phyloP scores from a whole-genome alignment of 2,888 invertebrate species.

The Nymphalis polychloros region DNA sequence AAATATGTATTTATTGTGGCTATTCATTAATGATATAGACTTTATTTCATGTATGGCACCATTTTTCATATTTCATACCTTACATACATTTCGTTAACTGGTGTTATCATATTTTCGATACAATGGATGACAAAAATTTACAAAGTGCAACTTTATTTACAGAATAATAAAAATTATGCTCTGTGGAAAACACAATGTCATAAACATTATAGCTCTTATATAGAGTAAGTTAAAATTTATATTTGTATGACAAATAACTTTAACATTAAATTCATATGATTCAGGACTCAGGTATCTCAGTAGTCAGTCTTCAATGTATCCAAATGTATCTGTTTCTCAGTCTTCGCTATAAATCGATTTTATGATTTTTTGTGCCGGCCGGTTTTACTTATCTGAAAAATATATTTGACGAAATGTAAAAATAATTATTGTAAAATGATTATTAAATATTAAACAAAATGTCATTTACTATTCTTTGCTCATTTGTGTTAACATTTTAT shows the following conservation, averaged over 20 bases:
- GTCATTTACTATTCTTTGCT: constrained; percentile 85
- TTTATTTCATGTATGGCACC: too few species aligned
- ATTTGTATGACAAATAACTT: neutral
- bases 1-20: too few species aligned
- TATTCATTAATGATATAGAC: too few species aligned
- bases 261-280: too few species aligned
- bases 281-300: too few species aligned
- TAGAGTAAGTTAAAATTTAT: neutral
- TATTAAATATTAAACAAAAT: constrained; percentile 59
- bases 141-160: too few species aligned
- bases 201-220: neutral
- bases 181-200: neutral
- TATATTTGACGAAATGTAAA: constrained; percentile 19
- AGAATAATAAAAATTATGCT: too few species aligned
- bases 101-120: too few species aligned
- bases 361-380: constrained; percentile 20
- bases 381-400: neutral
- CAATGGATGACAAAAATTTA: too few species aligned
- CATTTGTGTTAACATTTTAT: constrained; percentile 84
- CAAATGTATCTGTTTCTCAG: neutral
- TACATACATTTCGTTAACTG: too few species aligned
- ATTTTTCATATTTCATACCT: too few species aligned
- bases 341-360: constrained; percentile 19
- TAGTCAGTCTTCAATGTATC: neutral
- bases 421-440: constrained; percentile 15